Evolutionary conservation across 2,113 vertebrate species (phyloP).

Genomic region (Echinops telfairi): DNA sequence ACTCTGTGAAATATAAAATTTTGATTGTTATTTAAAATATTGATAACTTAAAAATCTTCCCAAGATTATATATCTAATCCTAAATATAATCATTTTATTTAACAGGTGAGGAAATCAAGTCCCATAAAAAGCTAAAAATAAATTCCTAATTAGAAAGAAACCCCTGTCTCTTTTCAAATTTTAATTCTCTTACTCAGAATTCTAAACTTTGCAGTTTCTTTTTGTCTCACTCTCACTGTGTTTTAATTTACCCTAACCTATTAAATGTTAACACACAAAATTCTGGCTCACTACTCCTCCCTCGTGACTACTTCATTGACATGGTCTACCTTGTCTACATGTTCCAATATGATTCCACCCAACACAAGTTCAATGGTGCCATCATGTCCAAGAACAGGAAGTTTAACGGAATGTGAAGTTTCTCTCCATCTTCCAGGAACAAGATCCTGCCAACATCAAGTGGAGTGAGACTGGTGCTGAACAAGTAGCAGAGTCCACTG

Average conservation of each 20-base stretch:
- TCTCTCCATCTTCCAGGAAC: too few species aligned
- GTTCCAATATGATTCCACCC: too few species aligned
- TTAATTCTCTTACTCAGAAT: not conserved
- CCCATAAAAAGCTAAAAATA: not conserved
- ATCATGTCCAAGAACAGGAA: too few species aligned
- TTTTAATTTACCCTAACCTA: not conserved
- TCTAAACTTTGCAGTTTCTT: not conserved
- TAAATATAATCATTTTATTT: not conserved
- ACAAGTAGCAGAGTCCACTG: too few species aligned
- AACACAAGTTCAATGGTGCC: too few species aligned
- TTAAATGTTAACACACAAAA: constrained; percentile 20
- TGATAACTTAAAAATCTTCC: not conserved
- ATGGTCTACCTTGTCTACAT: too few species aligned
- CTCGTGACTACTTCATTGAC: too few species aligned
- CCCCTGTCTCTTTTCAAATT: not conserved
- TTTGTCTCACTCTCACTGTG: not conserved
- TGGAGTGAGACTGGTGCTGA: too few species aligned
- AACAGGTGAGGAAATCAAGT: not conserved
- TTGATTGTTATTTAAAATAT: not conserved
- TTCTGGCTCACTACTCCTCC: not conserved
- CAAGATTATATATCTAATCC: not conserved
- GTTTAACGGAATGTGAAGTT: too few species aligned
- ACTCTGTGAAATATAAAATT: not conserved
- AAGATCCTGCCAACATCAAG: too few species aligned
- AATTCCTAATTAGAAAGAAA: not conserved